phyloP scores from a whole-genome alignment of 1,140 invertebrate species.

The Drosophila setifemur region DNA sequence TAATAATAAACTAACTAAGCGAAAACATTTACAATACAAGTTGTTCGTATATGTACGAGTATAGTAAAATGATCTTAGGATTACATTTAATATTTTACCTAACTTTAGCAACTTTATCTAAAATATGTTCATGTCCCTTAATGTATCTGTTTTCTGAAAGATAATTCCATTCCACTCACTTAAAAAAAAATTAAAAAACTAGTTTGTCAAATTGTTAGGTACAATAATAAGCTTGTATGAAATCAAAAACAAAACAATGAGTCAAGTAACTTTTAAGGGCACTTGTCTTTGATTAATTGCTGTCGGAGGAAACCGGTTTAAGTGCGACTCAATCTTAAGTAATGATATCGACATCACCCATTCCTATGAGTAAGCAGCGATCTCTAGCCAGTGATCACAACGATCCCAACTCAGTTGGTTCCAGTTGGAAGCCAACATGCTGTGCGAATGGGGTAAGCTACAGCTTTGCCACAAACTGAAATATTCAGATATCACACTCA shows the following conservation, averaged over 20 bases:
- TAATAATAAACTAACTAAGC: too few species aligned
- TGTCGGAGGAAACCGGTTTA: slow-evolving; percentile 9
- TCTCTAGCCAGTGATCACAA: background rate
- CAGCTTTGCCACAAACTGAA: background rate
- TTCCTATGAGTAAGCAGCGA: background rate
- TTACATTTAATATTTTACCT: too few species aligned
- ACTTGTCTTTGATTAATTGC: background rate
- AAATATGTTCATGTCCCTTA: too few species aligned
- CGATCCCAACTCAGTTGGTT: slow-evolving; percentile 2
- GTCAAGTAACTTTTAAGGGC: background rate
- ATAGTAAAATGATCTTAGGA: too few species aligned
- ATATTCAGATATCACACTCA: background rate
- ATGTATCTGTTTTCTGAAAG: too few species aligned
- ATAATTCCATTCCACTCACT: too few species aligned
- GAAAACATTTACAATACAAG: too few species aligned
- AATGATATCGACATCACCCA: too few species aligned
- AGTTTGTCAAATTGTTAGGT: background rate
- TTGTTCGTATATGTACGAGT: too few species aligned
- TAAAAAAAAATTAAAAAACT: too few species aligned
- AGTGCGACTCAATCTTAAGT: background rate
- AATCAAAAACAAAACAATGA: background rate
- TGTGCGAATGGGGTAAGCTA: slow-evolving; percentile 29
- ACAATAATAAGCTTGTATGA: background rate
- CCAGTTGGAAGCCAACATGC: slow-evolving; percentile 14
- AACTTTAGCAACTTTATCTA: too few species aligned